A percentile compares a stretch with the other conserved stretches of the same genome.
These are phyloP conservation scores for Euwallacea fornicatus DNA, from an alignment of 1,140 invertebrate genomes.

Conservation along the genomic window DNA sequence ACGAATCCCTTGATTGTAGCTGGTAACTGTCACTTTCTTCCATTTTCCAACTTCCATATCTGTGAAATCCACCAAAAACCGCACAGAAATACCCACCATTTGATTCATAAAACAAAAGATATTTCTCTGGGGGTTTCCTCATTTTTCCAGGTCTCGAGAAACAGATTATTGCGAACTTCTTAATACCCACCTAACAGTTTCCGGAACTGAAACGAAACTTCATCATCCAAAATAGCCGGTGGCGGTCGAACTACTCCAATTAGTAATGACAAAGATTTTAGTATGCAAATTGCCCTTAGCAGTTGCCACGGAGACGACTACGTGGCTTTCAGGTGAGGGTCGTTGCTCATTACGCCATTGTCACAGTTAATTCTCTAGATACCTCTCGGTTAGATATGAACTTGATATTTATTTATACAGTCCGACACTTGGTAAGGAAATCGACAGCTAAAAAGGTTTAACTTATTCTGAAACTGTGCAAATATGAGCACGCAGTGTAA, in stretches of 20 bases:
- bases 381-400: conserved; percentile 20
- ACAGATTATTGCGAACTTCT: too few species aligned
- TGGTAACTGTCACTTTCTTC: too few species aligned
- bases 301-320: conserved; percentile 48
- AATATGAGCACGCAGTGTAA: conserved; percentile 3
- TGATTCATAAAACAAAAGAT: too few species aligned
- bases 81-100: too few species aligned
- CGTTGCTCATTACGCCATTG: conserved; percentile 48
- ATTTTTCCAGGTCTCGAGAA: too few species aligned
- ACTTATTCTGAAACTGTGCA: conserved; percentile 30
- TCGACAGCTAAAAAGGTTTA: conserved; percentile 22
- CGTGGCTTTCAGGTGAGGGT: conserved; percentile 47
- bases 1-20: too few species aligned
- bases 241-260: conserved; percentile 46
- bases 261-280: conserved; percentile 52
- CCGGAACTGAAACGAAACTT: not conserved
- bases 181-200: too few species aligned
- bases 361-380: conserved; percentile 43
- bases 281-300: conserved; percentile 52
- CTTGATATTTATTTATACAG: conserved; percentile 14
- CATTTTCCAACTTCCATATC: too few species aligned
- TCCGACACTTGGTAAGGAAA: conserved; percentile 10
- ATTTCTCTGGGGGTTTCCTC: too few species aligned
- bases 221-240: not conserved
- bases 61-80: too few species aligned